These are phyloP conservation scores for Crotalus horridus DNA, from an alignment of 2,113 vertebrate genomes.

Conservation along the genomic window DNA sequence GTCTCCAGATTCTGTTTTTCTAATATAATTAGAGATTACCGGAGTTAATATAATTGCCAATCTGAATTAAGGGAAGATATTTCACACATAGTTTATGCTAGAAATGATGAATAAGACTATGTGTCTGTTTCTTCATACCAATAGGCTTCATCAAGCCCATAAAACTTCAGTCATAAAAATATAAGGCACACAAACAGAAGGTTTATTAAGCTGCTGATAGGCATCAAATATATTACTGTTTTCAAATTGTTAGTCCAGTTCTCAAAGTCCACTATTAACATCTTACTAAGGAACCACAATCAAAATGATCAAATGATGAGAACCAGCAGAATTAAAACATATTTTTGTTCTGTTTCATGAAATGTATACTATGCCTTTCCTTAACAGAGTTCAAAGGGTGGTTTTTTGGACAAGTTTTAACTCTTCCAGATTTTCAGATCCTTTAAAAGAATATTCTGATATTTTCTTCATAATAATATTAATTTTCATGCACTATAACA, in stretches of 20 bases:
- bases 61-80: background rate
- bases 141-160: background rate
- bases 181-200: background rate
- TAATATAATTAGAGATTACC: background rate
- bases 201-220: background rate
- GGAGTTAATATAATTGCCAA: background rate
- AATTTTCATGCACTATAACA: background rate
- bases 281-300: background rate
- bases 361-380: background rate
- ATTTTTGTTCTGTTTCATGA: background rate
- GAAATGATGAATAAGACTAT: background rate
- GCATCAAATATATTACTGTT: background rate
- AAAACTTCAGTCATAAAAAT: background rate
- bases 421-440: background rate
- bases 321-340: background rate
- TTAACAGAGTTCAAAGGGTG: background rate
- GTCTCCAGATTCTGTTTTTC: rapidly evolving
- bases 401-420: background rate
- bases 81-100: background rate
- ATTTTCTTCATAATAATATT: background rate
- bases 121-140: background rate
- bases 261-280: background rate
- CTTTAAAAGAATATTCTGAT: background rate
- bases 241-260: background rate
- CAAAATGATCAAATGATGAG: background rate